phyloP scores from a whole-genome alignment of 1,140 invertebrate species.

The Sycophaga agraensis region DNA sequence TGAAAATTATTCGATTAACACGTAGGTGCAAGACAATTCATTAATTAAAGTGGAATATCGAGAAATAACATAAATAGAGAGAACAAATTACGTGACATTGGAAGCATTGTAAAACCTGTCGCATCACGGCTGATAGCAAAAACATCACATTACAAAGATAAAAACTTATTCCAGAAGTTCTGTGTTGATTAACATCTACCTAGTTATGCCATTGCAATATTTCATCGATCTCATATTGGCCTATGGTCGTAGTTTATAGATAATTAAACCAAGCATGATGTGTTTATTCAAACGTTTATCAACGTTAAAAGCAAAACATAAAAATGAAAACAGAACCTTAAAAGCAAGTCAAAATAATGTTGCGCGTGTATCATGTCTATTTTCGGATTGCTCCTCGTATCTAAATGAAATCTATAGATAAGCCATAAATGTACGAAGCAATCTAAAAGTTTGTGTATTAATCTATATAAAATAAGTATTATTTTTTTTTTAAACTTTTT shows the following conservation, averaged over 20 bases:
- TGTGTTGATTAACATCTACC: constrained; percentile 10
- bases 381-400: constrained; percentile 20
- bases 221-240: constrained; percentile 21
- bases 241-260: constrained; percentile 24
- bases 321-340: constrained; percentile 2
- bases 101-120: neutral
- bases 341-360: constrained; percentile 3
- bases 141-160: too few species aligned
- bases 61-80: neutral
- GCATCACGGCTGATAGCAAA: too few species aligned
- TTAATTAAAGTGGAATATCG: neutral
- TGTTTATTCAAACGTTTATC: constrained; percentile 14
- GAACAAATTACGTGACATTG: neutral
- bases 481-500: too few species aligned
- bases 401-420: constrained; percentile 6
- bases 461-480: too few species aligned
- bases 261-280: constrained; percentile 22
- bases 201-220: neutral
- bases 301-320: constrained; percentile 7
- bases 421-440: constrained; percentile 17
- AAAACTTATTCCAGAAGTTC: too few species aligned
- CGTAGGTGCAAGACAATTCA: too few species aligned
- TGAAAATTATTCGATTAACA: neutral
- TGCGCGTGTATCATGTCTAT: constrained; percentile 10
- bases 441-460: constrained; percentile 23